Percentiles rank a stretch among this genome's conserved stretches.
Conservation (phyloP, 1,140 invertebrate species). For the Parasteatoda tepidariorum region DNA sequence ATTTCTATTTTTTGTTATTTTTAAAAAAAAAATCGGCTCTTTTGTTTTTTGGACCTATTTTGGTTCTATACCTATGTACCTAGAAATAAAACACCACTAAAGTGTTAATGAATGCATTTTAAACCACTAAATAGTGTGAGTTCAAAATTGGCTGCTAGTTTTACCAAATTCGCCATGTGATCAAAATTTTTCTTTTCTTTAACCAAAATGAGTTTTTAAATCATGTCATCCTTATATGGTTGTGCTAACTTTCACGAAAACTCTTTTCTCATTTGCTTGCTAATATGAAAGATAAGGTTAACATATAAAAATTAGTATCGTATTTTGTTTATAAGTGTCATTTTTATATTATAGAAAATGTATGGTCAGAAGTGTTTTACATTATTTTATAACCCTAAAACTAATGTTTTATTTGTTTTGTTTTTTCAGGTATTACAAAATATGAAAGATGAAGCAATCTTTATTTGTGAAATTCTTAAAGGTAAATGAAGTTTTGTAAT, state of each 20-base stretch:
- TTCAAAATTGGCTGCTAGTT: no score
- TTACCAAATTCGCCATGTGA: no score
- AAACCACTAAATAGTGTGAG: no score
- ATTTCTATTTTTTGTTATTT: no score
- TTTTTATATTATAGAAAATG: not conserved
- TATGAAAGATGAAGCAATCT: conserved; percentile 39
- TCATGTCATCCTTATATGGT: no score
- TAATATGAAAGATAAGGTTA: not conserved
- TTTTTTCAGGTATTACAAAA: conserved; percentile 30
- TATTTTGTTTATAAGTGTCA: not conserved
- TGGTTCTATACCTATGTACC: no score
- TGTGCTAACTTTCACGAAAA: not conserved
- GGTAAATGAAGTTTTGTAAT: not conserved
- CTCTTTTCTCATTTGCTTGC: not conserved
- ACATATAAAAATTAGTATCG: not conserved
- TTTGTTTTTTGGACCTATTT: no score
- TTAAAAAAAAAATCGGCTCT: no score
- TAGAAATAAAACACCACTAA: no score
- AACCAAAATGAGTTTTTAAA: no score
- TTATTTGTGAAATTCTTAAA: conserved; percentile 39
- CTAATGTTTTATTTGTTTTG: not conserved
- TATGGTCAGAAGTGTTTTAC: not conserved
- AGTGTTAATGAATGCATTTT: no score
- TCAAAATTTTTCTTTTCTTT: no score
- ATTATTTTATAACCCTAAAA: not conserved